Base-by-base conservation (phyloP, 2,888 invertebrate species). In the Trissonchulus latispiculum region DNA sequence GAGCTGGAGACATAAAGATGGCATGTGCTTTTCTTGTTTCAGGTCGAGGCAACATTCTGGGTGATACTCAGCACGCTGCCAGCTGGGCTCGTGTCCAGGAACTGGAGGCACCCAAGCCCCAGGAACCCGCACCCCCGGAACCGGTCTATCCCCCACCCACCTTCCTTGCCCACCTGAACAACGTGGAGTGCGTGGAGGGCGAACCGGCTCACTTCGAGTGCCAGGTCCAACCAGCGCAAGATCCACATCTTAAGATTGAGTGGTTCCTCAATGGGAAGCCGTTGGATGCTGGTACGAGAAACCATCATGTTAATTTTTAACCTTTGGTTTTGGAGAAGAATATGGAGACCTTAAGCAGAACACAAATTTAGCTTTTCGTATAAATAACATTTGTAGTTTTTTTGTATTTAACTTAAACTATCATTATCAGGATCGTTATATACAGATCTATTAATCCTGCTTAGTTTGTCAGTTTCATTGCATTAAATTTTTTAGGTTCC, bases 31-130 rank as follows among this genome's bases (percentile, higher is more conserved):
- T n/a, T n/a, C n/a, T n/a, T n/a, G n/a, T 48, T 48, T 48, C 77
- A 33, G 82, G 81, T 33, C 77, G 79, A 32, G 80, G 80, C 32
- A 78, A 78, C 48, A 78, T 82, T 67, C 73, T 86, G 90, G 91
- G 90, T 78, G 93, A 94, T 79, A 92, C 93, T 36, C 92, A 93
- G 81, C 93, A 95, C 87, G 94, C 94, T 15, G 92, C 93, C 86
- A 93, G 91, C 74, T 87, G 92, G 83, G 93, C 90, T 81, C 93
- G 91, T 85, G 94, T 93, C 77, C 89, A 90, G 78, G 91, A 91
- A 83, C 86, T 95, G 37, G 94, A 95, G 86, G 77, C 79, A 8
- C 78, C 78, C 3, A 76, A 73, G 73, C 76, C 76, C 2, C 61
- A 72, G 64, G 59, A 29, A 28, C 69, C 76, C 1, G 90, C 90